Evolutionary conservation across 2,797 vertebrate species (phyloP).

Genomic region (Chaetodon trifasciatus): DNA sequence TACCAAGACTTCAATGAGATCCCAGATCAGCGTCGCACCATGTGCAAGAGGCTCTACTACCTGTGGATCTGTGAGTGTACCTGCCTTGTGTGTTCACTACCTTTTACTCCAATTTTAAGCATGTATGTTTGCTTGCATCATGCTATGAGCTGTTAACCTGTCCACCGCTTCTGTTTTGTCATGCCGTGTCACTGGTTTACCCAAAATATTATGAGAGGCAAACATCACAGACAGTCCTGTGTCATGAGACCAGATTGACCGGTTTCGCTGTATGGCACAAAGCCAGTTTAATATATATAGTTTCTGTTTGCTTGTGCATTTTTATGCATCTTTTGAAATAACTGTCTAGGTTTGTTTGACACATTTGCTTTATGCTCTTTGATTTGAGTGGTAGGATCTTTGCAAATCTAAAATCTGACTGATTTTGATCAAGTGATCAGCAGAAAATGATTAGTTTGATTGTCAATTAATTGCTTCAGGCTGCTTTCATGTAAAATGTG

Average conservation of each 20-base stretch:
- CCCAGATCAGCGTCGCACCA: slow-evolving; percentile 89
- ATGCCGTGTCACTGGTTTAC: slow-evolving; percentile 59
- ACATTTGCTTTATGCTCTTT: background rate
- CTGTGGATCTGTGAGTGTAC: slow-evolving; percentile 94
- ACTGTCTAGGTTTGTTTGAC: background rate
- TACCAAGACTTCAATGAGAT: slow-evolving; percentile 97
- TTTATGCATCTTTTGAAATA: background rate
- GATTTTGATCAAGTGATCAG: background rate
- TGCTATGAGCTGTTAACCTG: slow-evolving; percentile 9
- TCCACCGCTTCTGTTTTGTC: slow-evolving; percentile 11
- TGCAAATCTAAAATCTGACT: background rate
- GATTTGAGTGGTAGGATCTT: background rate
- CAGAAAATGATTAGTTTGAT: background rate
- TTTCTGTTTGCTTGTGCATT: background rate
- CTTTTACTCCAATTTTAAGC: background rate
- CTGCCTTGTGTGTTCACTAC: slow-evolving; percentile 5
- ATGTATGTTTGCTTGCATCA: background rate
- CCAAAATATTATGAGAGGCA: slow-evolving; percentile 69
- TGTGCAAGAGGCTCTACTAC: slow-evolving; percentile 94
- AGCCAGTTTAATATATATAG: background rate
- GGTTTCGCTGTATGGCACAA: slow-evolving; percentile 17
- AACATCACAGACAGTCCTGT: slow-evolving; percentile 9
- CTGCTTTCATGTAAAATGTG: background rate
- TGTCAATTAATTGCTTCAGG: background rate
- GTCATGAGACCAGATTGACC: slow-evolving; percentile 42